Evolutionary conservation across 2,113 vertebrate genomes (phyloP).

Genomic region (Antechinus stuartii): DNA sequence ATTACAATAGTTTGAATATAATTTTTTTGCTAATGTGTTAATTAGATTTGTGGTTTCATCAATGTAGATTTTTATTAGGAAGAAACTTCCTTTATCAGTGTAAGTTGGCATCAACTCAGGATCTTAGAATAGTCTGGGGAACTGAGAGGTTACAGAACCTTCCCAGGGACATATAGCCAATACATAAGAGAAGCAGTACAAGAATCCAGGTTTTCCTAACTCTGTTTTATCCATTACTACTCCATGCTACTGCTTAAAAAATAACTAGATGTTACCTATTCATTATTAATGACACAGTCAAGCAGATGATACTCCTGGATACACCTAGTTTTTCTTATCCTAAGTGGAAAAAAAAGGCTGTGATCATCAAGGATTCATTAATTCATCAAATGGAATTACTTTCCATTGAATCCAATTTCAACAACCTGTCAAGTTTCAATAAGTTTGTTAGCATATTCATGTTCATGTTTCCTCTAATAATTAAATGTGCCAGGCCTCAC

Average conservation of each 20-base stretch:
- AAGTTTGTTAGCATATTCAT: slow-evolving; percentile 31
- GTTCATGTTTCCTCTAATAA: slow-evolving; percentile 45
- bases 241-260: not conserved
- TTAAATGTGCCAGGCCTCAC: slow-evolving; percentile 19
- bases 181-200: not conserved
- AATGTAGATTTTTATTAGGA: not conserved
- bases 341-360: slow-evolving; percentile 57
- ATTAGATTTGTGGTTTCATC: not conserved
- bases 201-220: not conserved
- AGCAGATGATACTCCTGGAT: not conserved
- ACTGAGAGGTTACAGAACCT: not conserved
- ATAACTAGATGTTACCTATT: not conserved
- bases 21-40: not conserved
- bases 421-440: slow-evolving; percentile 39
- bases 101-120: not conserved
- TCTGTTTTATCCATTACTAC: not conserved
- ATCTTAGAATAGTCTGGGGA: not conserved
- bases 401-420: slow-evolving; percentile 60
- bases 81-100: not conserved
- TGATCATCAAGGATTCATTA: slow-evolving; percentile 47
- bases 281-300: slow-evolving; percentile 12
- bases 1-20: not conserved
- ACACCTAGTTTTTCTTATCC: slow-evolving; percentile 34
- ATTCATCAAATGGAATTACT: slow-evolving; percentile 53
- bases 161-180: not conserved